Base-by-base conservation (phyloP, 1,140 invertebrate species). In the Phortica variegata region DNA sequence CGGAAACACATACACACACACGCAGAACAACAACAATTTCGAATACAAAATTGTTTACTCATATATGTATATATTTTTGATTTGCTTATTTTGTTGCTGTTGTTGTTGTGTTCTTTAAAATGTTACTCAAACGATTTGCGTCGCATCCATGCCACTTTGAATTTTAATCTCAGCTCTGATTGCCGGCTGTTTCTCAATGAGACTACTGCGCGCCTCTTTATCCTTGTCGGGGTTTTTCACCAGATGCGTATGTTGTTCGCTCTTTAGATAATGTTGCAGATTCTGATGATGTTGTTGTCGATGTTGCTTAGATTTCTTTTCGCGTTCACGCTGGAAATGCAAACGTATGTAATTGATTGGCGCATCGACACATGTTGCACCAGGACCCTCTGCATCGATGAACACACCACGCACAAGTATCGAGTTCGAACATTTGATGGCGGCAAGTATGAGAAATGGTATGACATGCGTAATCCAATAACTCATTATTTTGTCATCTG, bases 391-490 rank as follows among this genome's bases (percentile, higher is more conserved):
- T 0, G 84, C 88, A 73, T 92, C 89, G 31, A 91, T 89, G 69
- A 89, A 90, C 2, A 93, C 88, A 1, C 89, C 90, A 34, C 89
- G 81, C 1, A 91, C 89, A 21, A 93, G 78, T 18, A 91, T 81
- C 0, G 88, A 90, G 76, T 92, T 92, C 53, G 88, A 87, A 61
- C 88, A 90, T 54, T 90, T 90, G n/a, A 91, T 77, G 2, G 91
- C 79, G 3, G 90, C 84, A 12, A 91, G 80, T n/a, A 90, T 76
- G 2, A 85, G 66, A 36, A 91, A 82, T 39, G 87, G 87, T 18
- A 86, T 81, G 33, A 84, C 75, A 71, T 90, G 87, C 0, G 86
- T 87, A 21, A 88, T 80, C 86, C 87, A 89, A 65, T 85, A 88
- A 66, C 89, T 90, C 44, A 89, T 57, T 41, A 85, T 80, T n/a